phyloP scores from a whole-genome alignment of 2,113 vertebrate species.

The Hymenochirus boettgeri region DNA sequence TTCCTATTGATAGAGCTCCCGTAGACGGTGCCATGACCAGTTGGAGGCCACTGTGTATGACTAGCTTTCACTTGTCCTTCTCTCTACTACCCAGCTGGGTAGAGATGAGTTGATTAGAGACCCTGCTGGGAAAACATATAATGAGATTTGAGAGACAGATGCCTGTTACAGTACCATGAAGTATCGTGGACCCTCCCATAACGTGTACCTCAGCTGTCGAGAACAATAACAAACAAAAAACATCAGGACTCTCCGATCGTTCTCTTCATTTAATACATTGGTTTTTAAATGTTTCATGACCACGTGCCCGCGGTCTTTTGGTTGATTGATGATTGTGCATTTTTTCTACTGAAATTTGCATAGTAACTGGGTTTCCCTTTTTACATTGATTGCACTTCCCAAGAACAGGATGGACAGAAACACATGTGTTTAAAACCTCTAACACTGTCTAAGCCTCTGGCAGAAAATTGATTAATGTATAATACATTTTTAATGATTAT shows the following conservation, averaged over 20 bases:
- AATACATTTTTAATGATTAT: slow-evolving; percentile 44
- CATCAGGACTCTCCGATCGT: slow-evolving; percentile 32
- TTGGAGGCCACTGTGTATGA: slow-evolving; percentile 57
- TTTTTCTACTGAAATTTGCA: slow-evolving; percentile 40
- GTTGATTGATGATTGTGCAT: slow-evolving; percentile 37
- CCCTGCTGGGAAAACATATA: slow-evolving; percentile 66
- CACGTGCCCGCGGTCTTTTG: slow-evolving; percentile 37
- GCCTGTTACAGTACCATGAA: slow-evolving; percentile 4
- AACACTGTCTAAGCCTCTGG: slow-evolving; percentile 42
- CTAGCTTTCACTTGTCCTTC: slow-evolving; percentile 48
- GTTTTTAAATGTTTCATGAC: slow-evolving; percentile 42
- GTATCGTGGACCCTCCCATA: slow-evolving; percentile 16
- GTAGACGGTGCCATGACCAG: slow-evolving; percentile 56
- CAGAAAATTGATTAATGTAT: slow-evolving; percentile 44
- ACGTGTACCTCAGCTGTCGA: slow-evolving; percentile 37
- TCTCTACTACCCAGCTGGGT: slow-evolving; percentile 62
- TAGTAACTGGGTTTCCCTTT: slow-evolving; percentile 42
- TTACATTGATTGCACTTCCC: slow-evolving; percentile 42
- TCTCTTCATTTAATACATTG: slow-evolving; percentile 29
- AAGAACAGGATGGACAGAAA: slow-evolving; percentile 41
- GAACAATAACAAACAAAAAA: slow-evolving; percentile 36
- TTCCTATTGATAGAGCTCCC: slow-evolving; percentile 75
- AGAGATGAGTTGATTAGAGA: slow-evolving; percentile 73
- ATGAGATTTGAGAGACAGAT: slow-evolving; percentile 65
- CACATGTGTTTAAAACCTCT: slow-evolving; percentile 44